phyloP scores from a whole-genome alignment of 2,888 invertebrate species.

The Leptura quadrifasciata region DNA sequence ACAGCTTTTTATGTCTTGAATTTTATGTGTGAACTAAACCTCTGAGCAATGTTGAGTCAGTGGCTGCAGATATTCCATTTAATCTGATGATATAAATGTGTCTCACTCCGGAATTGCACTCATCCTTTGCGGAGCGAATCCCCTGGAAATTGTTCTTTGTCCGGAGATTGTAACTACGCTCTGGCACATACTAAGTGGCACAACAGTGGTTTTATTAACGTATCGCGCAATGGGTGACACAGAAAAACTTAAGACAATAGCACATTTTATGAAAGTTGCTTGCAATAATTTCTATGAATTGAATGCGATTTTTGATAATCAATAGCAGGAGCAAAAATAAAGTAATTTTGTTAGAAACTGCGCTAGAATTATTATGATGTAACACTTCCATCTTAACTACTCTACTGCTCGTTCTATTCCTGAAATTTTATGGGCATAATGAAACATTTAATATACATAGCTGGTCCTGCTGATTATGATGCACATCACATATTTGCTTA shows the following conservation, averaged over 20 bases:
- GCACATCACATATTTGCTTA: neutral
- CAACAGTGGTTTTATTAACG: neutral
- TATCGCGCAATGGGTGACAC: neutral
- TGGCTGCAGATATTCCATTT: conserved; percentile 34
- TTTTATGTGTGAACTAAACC: conserved; percentile 28
- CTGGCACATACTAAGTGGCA: neutral
- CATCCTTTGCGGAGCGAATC: conserved; percentile 51
- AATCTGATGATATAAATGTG: conserved; percentile 45
- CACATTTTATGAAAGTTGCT: neutral
- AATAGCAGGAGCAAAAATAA: no score
- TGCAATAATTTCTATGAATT: neutral
- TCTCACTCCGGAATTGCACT: conserved; percentile 42
- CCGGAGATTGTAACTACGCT: conserved; percentile 24
- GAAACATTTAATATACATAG: neutral
- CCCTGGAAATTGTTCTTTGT: conserved; percentile 59
- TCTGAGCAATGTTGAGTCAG: conserved; percentile 11
- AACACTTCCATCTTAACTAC: no score
- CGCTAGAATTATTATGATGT: no score
- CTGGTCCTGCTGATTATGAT: neutral
- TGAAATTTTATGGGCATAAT: neutral
- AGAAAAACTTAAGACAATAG: neutral
- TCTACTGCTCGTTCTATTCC: no score
- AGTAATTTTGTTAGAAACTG: no score
- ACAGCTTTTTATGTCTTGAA: neutral
- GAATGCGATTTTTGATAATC: no score